Evolutionary conservation across 1,140 invertebrate species (phyloP).

Genomic region (Ditylenchus dipsaci): DNA sequence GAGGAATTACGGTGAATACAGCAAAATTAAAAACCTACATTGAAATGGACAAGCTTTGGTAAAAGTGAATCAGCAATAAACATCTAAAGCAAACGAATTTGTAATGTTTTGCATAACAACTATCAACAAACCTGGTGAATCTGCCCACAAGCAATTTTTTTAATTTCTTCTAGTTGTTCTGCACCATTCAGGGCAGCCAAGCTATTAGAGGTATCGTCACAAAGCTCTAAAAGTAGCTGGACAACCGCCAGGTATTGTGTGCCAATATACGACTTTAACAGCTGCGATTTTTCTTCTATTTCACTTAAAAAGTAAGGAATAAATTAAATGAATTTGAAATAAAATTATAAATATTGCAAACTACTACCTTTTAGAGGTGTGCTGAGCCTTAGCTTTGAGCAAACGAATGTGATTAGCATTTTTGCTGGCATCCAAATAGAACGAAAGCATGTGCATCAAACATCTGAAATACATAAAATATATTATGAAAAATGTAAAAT

Average conservation of each 20-base stretch:
- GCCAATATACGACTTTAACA: conserved; percentile 38
- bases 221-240: conserved; percentile 39
- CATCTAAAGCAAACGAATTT: conserved; percentile 63
- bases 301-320: too few relatives aligned
- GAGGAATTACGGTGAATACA: too few relatives aligned
- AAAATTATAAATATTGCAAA: background rate
- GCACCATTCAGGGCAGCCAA: background rate
- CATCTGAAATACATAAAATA: too few relatives aligned
- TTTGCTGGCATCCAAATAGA: conserved; percentile 40
- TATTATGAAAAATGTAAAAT: too few relatives aligned
- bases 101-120: too few relatives aligned
- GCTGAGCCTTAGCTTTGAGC: conserved; percentile 12
- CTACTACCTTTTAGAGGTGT: background rate
- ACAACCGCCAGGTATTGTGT: conserved; percentile 44
- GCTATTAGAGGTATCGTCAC: conserved; percentile 16
- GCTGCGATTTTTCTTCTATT: conserved; percentile 38
- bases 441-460: conserved; percentile 34
- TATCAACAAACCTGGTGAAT: conserved; percentile 72
- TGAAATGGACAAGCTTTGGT: conserved; percentile 95
- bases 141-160: conserved; percentile 86
- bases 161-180: conserved; percentile 77
- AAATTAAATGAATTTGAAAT: background rate
- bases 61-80: conserved; percentile 91
- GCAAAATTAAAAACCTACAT: conserved; percentile 68
- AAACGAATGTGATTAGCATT: conserved; percentile 32